Evolutionary conservation across 2,888 invertebrate genomes (phyloP), one percentile per base, ranked within the genome.

Genomic region (Biston stratarius): DNA sequence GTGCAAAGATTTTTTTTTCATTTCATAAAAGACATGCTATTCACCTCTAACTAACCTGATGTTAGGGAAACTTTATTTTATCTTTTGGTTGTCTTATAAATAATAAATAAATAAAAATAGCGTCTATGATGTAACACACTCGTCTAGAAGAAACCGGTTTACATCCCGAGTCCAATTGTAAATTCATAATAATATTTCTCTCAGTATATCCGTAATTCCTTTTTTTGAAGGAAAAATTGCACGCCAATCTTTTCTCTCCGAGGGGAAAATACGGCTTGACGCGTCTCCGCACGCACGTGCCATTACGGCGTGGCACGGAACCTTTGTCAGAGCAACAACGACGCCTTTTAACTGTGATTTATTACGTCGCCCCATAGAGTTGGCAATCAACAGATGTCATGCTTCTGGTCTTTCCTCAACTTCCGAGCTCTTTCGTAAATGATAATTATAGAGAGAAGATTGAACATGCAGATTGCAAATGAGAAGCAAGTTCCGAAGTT

Each of bases 241-340:
- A 24, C 24, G 24, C 24, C 24, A 24, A 24, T 24, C 24, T 24
- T n/a, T n/a, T n/a, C 24, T 24, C n/a, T n/a, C 63, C 74, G 49
- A 56, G 59, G 63, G 67, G 79, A 75, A 79, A 80, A 78, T 79
- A 78, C 73, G 82, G 79, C 74, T 73, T 73, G 77, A 72, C 74
- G 77, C 76, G 73, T 77, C 82, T 82, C 81, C 71, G 70, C 77
- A 82, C 83, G 82, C 83, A 83, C 80, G 75, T 83, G 72, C 77
- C 81, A 80, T 77, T 78, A 79, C 77, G 69, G 77, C 72, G 71
- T 78, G 79, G 77, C 76, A 76, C 74, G 75, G 73, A 80, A 77
- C 84, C 87, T 85, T 87, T 87, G 86, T 87, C 83, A 81, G 76
- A 73, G 71, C 82, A 82, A 88, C 86, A 88, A 88, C 86, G 82